Base-by-base conservation (phyloP, 2,797 vertebrate species). In the Aplochiton taeniatus region DNA sequence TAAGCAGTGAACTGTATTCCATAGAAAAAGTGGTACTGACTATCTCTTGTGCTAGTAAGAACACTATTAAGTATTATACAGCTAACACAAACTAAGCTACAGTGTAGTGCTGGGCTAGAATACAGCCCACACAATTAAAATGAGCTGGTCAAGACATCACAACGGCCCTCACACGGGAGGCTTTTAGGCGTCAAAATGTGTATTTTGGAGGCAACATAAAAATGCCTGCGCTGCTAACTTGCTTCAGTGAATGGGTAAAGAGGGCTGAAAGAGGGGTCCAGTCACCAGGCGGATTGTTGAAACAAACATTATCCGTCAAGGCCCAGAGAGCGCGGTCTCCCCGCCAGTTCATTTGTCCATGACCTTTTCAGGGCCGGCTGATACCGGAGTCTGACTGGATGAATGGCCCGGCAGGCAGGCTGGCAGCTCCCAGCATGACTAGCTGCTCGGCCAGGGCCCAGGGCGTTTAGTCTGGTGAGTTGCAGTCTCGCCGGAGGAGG, bases 281-380 rank as follows among this genome's bases (percentile, higher is more conserved):
- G 48, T 41, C 9, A 50, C n/a, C 60, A 10, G 47, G 49, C 14
- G 2, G 49, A 17, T 42, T 44, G 57, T 52, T 60, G 57, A 59
- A 73, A 55, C 50, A 68, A 70, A 70, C 58, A 63, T 71, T 59
- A 74, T 73, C 64, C 17, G 60, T 68, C 68, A 73, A 11, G 59
- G 67, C 4, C 20, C 52, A 13, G 20, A 8, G 42, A 61, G 44
- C 46, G 42, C 57, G 55, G 58, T 60, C 58, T 42, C 65, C 54
- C 54, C 55, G 63, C 13, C 31, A 70, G 52, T 59, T 46, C 16
- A 66, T 77, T 74, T 50, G 62, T 52, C 55, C 41, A 14, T 74
- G 65, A 63, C 59, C 59, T 68, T 73, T 58, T 46, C 16, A 47
- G 16, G 50, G n/a, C 45, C 44, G 18, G 18, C 61, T 4, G 43